A percentile compares a stretch with the other conserved stretches of the same genome.
phyloP scores from a whole-genome alignment of 64 coral and sea anemone species.

The Trachythela sp. region DNA sequence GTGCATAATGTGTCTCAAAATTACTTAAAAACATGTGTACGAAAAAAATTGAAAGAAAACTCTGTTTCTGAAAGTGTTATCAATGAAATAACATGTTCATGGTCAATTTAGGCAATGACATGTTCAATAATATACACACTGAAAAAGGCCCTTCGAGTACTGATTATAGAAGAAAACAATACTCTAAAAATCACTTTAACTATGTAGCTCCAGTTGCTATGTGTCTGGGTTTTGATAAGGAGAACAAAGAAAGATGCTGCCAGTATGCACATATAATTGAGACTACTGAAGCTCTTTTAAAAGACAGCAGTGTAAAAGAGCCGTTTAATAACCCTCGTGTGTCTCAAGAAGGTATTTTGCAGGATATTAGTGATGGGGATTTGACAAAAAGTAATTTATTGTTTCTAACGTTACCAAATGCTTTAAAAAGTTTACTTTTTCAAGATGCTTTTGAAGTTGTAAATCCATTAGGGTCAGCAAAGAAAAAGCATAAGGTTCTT shows the following conservation, averaged over 20 bases:
- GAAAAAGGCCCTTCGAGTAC: background rate
- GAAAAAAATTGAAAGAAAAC: background rate
- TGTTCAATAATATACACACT: background rate
- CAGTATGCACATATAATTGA: background rate
- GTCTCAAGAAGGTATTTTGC: background rate
- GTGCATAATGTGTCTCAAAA: background rate
- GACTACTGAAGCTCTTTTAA: background rate
- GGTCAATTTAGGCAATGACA: background rate
- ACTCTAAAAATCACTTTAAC: background rate
- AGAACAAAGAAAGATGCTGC: background rate
- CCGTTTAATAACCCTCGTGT: background rate
- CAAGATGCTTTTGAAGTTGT: background rate
- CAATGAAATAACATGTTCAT: background rate
- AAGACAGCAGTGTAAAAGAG: background rate
- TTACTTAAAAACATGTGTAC: background rate
- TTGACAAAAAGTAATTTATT: background rate
- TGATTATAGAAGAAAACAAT: background rate
- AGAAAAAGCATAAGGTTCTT: background rate
- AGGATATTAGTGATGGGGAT: background rate
- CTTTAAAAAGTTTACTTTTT: background rate
- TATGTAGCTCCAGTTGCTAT: background rate
- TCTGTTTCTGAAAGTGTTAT: background rate
- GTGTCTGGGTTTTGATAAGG: background rate
- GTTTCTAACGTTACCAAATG: background rate
- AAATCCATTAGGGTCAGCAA: background rate